Base-by-base conservation (phyloP, 2,113 vertebrate genomes). In the Leptobrachium ailaonicum region DNA sequence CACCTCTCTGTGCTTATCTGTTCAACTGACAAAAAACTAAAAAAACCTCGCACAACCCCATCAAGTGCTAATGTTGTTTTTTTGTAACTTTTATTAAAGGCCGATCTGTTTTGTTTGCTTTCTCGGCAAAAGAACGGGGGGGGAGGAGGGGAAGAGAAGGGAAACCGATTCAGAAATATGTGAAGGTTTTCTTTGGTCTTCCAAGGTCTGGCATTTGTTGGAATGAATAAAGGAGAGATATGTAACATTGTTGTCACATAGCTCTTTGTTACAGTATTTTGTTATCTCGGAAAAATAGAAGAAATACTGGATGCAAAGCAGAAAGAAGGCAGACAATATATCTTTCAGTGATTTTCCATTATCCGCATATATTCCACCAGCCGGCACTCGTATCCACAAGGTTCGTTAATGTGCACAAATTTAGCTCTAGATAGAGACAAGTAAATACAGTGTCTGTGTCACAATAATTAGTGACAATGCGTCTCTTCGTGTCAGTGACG, bases 121-220 rank as follows among this genome's bases (percentile, higher is more conserved):
- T 32, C 66, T 44, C 11, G 41, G 66, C 41, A 68, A 32, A 41
- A 68, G 41, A 68, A 42, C 41, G 40, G 42, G 11, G 44, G 20
- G 20, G 20, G 20, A 41, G 20, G 40, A 40, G 44, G 66, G 44
- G 11, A 43, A 68, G 66, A 14, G 2, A 6, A 14, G 66, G 12
- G 42, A 68, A 41, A 68, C 66, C 11, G 12, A 32, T 41, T 43
- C 1, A 10, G 12, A 43, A 43, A 10, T 42, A 10, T 13, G 66
- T 43, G 41, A 13, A 68, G 66, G 42, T 14, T 43, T 42, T 41
- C 41, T 41, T 13, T 43, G 12, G 11, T 42, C 66, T 68, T 5
- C 66, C 66, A 68, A 68, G 66, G 66, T 68, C 66, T 68, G 66
- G 12, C 66, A 11, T 4, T 42, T 68, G 66, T 68, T 68, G 5